These are phyloP conservation scores for Heliothis virescens DNA, from an alignment of 1,140 invertebrate genomes.

Conservation along the genomic window DNA sequence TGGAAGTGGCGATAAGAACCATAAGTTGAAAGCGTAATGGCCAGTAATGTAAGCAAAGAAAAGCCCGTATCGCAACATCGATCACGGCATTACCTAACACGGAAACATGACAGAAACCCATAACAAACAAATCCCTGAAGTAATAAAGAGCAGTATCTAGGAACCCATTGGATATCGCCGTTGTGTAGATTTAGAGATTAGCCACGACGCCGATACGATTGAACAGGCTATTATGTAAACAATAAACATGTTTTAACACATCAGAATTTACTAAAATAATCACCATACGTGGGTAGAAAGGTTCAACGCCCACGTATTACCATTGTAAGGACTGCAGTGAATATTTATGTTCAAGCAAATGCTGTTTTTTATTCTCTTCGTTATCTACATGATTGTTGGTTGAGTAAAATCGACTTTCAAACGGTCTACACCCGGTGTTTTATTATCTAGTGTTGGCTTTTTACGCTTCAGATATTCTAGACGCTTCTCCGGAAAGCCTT, in stretches of 20 bases:
- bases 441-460: constrained; percentile 60
- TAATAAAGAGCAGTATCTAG: constrained; percentile 39
- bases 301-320: constrained; percentile 34
- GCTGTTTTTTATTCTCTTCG: constrained; percentile 22
- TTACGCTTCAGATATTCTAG: constrained; percentile 69
- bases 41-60: constrained; percentile 65
- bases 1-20: constrained; percentile 61
- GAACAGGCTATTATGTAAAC: constrained; percentile 30
- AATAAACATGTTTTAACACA: constrained; percentile 42
- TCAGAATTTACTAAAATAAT: constrained; percentile 37
- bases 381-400: constrained; percentile 38
- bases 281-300: constrained; percentile 34
- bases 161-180: constrained; percentile 18
- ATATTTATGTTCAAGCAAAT: constrained; percentile 34
- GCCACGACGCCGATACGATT: constrained; percentile 2
- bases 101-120: constrained; percentile 57
- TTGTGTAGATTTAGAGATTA: constrained; percentile 35
- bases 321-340: constrained; percentile 33
- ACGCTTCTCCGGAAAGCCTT: constrained; percentile 55
- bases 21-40: constrained; percentile 66
- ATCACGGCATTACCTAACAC: constrained; percentile 63
- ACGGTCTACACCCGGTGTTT: constrained; percentile 45
- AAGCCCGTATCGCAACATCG: constrained; percentile 67
- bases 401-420: constrained; percentile 36
- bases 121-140: constrained; percentile 47